phyloP scores from a whole-genome alignment of 2,888 invertebrate genomes.

The Mermis nigrescens region DNA sequence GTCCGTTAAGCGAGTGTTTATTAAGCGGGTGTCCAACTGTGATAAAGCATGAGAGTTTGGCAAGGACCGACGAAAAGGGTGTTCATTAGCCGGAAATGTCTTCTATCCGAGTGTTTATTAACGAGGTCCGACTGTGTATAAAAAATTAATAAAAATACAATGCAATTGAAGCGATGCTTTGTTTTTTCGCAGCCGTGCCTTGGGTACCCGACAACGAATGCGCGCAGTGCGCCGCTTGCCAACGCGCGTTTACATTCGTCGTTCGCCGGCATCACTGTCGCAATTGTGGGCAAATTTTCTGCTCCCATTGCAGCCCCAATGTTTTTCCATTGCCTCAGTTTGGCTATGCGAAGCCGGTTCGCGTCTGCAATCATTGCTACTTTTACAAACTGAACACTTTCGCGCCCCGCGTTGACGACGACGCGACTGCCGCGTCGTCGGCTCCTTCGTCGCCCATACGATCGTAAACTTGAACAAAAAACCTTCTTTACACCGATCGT shows the following conservation, averaged over 20 bases:
- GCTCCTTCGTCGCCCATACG: too few relatives aligned
- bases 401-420: too few relatives aligned
- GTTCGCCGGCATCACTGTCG: conserved; percentile 84
- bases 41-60: background rate
- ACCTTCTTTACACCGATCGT: too few relatives aligned
- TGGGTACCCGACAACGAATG: conserved; percentile 58
- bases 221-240: conserved; percentile 64
- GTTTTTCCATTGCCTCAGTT: conserved; percentile 67
- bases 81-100: too few relatives aligned
- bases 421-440: too few relatives aligned
- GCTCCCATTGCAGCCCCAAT: conserved; percentile 79
- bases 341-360: conserved; percentile 60
- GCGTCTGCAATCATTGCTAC: conserved; percentile 73
- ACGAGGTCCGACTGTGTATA: background rate
- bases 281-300: conserved; percentile 85
- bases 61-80: background rate
- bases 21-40: too few relatives aligned
- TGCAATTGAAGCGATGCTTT: too few relatives aligned
- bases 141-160: conserved; percentile 2
- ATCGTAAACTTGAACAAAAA: too few relatives aligned
- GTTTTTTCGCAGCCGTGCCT: conserved; percentile 22
- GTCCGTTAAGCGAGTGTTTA: too few relatives aligned
- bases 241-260: conserved; percentile 76
- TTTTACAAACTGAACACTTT: conserved; percentile 29
- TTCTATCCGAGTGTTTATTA: too few relatives aligned